Evolutionary conservation across 1,140 invertebrate genomes (phyloP).

Genomic region (Papilio aristodemus): DNA sequence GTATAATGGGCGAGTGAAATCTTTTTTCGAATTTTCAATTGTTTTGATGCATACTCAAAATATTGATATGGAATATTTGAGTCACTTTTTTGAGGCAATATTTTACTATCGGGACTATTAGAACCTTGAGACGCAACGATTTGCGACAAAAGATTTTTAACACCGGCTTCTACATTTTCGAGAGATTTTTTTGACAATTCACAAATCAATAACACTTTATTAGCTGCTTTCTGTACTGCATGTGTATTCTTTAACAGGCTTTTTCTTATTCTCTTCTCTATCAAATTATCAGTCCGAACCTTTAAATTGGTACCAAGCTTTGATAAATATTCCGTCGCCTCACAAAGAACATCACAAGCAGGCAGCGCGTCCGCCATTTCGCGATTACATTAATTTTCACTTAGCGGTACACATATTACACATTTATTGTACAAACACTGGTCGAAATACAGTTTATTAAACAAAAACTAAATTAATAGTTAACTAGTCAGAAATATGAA

Average conservation of each 20-base stretch:
- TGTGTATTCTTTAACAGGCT: constrained; percentile 63
- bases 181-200: constrained; percentile 74
- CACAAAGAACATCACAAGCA: constrained; percentile 62
- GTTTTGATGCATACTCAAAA: constrained; percentile 51
- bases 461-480: constrained; percentile 8
- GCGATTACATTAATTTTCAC: constrained; percentile 35
- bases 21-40: constrained; percentile 57
- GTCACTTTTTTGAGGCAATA: constrained; percentile 18
- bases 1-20: constrained; percentile 61
- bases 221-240: constrained; percentile 65
- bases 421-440: background rate
- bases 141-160: constrained; percentile 55
- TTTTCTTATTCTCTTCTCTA: constrained; percentile 63
- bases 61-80: constrained; percentile 48
- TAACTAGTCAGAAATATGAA: constrained; percentile 2
- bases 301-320: constrained; percentile 70
- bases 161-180: constrained; percentile 66
- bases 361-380: constrained; percentile 71
- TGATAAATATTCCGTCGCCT: constrained; percentile 71
- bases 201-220: constrained; percentile 69
- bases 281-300: constrained; percentile 61
- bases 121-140: constrained; percentile 44
- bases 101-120: constrained; percentile 45
- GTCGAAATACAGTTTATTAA: background rate
- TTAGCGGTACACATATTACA: background rate